phyloP scores from a whole-genome alignment of 2,888 invertebrate species.

The Gymnoscelis rufifasciata region DNA sequence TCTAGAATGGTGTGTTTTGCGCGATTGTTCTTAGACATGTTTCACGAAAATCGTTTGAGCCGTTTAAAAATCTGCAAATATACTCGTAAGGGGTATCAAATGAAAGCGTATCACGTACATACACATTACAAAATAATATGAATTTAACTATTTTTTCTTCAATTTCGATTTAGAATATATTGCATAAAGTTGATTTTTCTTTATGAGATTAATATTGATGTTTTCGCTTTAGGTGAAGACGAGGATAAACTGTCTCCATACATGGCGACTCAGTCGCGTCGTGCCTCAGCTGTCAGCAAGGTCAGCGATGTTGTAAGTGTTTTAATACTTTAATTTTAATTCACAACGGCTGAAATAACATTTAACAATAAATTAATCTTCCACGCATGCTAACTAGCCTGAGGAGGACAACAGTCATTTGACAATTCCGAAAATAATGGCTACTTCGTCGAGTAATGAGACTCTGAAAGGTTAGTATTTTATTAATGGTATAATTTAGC shows the following conservation, averaged over 20 bases:
- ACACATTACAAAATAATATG: too few species aligned
- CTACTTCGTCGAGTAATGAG: constrained; percentile 86
- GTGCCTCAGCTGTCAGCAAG: constrained; percentile 63
- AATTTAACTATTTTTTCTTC: too few species aligned
- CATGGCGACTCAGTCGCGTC: constrained; percentile 61
- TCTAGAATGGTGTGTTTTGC: too few species aligned
- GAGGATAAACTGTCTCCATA: constrained; percentile 69
- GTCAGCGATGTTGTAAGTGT: constrained; percentile 35
- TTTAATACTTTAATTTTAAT: not conserved
- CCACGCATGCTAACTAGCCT: constrained; percentile 49
- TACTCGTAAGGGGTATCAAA: too few species aligned
- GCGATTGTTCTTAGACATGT: too few species aligned
- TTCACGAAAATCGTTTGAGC: too few species aligned
- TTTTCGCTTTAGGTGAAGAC: constrained; percentile 55
- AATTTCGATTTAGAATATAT: too few species aligned
- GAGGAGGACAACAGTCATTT: constrained; percentile 82
- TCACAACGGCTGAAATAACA: too few species aligned
- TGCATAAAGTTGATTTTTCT: too few species aligned
- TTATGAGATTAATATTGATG: not conserved
- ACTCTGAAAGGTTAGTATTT: constrained; percentile 84
- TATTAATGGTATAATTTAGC: too few species aligned
- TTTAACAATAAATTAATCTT: not conserved
- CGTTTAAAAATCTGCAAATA: too few species aligned
- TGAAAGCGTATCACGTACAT: too few species aligned
- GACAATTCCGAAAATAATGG: constrained; percentile 85